A percentile compares a stretch with the other conserved stretches of the same genome.
These are phyloP conservation scores for Apodemus speciosus DNA, from an alignment of 2,113 vertebrate species.

Conservation along the genomic window DNA sequence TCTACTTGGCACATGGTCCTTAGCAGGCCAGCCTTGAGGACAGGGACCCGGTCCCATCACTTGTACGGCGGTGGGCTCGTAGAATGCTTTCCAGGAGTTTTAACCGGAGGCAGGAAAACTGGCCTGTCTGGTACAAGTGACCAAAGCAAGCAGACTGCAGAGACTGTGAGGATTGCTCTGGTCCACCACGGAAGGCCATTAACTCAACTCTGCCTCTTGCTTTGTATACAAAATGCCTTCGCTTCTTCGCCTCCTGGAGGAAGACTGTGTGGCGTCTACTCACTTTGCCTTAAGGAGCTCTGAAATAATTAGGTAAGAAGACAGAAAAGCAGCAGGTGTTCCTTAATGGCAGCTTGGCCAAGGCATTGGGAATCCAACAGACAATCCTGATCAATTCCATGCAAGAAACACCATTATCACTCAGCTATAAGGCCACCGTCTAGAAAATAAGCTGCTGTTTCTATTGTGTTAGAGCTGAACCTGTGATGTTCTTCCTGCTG, in stretches of 20 bases:
- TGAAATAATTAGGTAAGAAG: constrained; percentile 49
- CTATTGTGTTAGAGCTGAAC: constrained; percentile 70
- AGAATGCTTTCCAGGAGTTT: neutral
- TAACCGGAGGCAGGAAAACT: neutral
- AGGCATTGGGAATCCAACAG: constrained; percentile 56
- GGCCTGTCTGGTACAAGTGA: neutral
- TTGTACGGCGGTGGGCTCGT: neutral
- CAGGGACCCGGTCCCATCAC: neutral
- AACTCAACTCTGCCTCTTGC: neutral
- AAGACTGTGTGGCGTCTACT: neutral
- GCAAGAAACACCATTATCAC: constrained; percentile 66
- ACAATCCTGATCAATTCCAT: constrained; percentile 65
- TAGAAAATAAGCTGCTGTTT: constrained; percentile 63
- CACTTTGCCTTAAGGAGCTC: constrained; percentile 13
- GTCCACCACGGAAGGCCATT: neutral
- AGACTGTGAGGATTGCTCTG: neutral
- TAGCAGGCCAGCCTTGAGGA: neutral
- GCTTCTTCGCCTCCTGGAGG: constrained; percentile 20
- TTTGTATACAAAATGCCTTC: neutral
- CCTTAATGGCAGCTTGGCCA: constrained; percentile 8
- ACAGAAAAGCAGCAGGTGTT: constrained; percentile 49
- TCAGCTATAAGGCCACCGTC: constrained; percentile 61
- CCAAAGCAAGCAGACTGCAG: neutral
- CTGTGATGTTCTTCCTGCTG: constrained; percentile 68
- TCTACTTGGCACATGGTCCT: neutral